These are phyloP conservation scores for Vulpes lagopus DNA, from an alignment of 2,113 vertebrate species.

Conservation along the genomic window DNA sequence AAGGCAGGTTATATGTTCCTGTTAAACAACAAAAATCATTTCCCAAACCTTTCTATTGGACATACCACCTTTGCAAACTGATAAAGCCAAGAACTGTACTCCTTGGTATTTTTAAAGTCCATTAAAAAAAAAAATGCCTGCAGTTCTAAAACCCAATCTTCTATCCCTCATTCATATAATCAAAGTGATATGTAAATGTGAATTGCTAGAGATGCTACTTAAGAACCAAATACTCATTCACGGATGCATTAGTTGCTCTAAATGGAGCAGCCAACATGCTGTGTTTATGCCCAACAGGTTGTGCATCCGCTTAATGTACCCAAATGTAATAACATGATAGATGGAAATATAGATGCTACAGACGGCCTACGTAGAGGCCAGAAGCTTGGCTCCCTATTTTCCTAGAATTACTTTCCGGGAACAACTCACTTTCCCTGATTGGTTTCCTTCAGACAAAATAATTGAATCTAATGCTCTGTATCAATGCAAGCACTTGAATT, in stretches of 20 bases:
- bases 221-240: background rate
- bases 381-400: slow-evolving; percentile 46
- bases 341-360: slow-evolving; percentile 56
- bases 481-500: slow-evolving; percentile 56
- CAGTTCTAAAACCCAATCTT: background rate
- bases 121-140: background rate
- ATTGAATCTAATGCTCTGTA: slow-evolving; percentile 56
- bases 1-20: slow-evolving; percentile 46
- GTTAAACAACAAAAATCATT: slow-evolving; percentile 4
- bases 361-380: background rate
- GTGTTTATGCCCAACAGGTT: slow-evolving; percentile 3
- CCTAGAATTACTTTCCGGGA: slow-evolving; percentile 65
- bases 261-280: background rate
- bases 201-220: background rate
- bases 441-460: slow-evolving; percentile 73
- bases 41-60: background rate
- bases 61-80: background rate
- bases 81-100: background rate
- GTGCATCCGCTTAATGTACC: slow-evolving; percentile 63
- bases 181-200: slow-evolving; percentile 48
- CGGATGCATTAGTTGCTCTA: slow-evolving; percentile 44
- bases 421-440: slow-evolving; percentile 57
- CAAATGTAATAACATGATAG: slow-evolving; percentile 67
- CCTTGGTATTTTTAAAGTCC: background rate
- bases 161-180: background rate